Percentiles rank a stretch among this genome's conserved stretches.
phyloP scores from a whole-genome alignment of 2,113 vertebrate species.

The Gadus macrocephalus region DNA sequence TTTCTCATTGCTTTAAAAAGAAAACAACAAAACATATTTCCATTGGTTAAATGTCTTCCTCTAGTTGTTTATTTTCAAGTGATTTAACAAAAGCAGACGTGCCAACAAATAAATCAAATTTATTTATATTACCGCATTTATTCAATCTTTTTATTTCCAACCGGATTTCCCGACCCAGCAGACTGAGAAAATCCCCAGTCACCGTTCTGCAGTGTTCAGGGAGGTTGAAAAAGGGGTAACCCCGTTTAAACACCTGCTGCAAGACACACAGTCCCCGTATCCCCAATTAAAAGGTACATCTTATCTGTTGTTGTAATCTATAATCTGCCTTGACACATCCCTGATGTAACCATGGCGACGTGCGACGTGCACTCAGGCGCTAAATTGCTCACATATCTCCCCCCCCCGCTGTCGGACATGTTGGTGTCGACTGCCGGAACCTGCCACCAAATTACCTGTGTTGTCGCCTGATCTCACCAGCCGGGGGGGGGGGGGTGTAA shows the following conservation, averaged over 20 bases:
- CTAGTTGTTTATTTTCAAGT: no score
- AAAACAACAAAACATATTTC: no score
- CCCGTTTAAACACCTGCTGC: not conserved
- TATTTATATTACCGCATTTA: no score
- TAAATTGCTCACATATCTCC: constrained; percentile 45
- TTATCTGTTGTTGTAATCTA: constrained; percentile 48
- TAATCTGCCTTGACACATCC: constrained; percentile 44
- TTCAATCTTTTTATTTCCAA: no score
- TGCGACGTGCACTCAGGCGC: constrained; percentile 40
- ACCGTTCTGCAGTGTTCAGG: no score
- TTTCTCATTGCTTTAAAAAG: no score
- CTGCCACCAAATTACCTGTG: constrained; percentile 28
- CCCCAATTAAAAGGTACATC: constrained; percentile 53
- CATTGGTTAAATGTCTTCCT: no score
- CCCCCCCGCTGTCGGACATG: constrained; percentile 9
- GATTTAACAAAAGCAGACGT: no score
- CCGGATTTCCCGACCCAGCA: no score
- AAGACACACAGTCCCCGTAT: not conserved
- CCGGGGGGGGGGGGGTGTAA: not conserved
- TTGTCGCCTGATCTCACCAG: constrained; percentile 4
- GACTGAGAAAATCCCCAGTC: no score
- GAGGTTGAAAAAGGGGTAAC: no score
- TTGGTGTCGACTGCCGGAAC: constrained; percentile 16
- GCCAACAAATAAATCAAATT: no score
- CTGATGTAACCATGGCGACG: constrained; percentile 43